A percentile compares a stretch with the other conserved stretches of the same genome.
These are phyloP conservation scores for Gambusia affinis DNA, from an alignment of 2,113 vertebrate genomes.

Conservation along the genomic window DNA sequence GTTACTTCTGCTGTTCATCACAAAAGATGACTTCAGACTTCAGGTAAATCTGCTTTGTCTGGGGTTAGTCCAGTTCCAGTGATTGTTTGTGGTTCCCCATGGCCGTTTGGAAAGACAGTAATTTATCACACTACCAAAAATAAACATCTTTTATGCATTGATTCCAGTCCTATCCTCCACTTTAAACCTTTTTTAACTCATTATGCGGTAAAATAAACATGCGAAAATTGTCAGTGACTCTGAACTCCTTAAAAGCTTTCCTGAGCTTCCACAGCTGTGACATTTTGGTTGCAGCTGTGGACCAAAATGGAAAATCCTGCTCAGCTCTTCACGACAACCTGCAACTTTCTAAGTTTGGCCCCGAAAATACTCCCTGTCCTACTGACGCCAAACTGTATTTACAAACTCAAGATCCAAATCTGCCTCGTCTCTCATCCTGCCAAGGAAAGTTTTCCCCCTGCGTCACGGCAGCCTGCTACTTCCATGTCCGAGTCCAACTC, in stretches of 20 bases:
- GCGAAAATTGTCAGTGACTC: neutral
- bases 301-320: constrained; percentile 54
- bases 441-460: constrained; percentile 55
- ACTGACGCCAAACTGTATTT: constrained; percentile 45
- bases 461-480: constrained; percentile 51
- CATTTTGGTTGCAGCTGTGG: constrained; percentile 22
- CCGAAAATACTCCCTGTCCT: constrained; percentile 48
- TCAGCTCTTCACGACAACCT: constrained; percentile 43
- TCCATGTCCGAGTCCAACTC: constrained; percentile 49
- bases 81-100: neutral
- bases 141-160: neutral
- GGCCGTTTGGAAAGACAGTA: neutral
- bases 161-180: no score
- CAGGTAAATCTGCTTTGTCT: neutral
- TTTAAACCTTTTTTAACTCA: neutral
- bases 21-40: neutral
- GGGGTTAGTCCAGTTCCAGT: neutral
- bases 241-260: constrained; percentile 23
- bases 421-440: constrained; percentile 14
- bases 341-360: constrained; percentile 29
- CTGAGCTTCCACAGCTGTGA: constrained; percentile 12
- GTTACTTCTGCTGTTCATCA: neutral
- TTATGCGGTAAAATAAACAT: neutral
- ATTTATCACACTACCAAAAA: neutral
- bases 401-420: constrained; percentile 25